Percentiles rank a stretch among this genome's conserved stretches.
phyloP scores from a whole-genome alignment of 2,888 invertebrate species.

The Thymelicus acteon region DNA sequence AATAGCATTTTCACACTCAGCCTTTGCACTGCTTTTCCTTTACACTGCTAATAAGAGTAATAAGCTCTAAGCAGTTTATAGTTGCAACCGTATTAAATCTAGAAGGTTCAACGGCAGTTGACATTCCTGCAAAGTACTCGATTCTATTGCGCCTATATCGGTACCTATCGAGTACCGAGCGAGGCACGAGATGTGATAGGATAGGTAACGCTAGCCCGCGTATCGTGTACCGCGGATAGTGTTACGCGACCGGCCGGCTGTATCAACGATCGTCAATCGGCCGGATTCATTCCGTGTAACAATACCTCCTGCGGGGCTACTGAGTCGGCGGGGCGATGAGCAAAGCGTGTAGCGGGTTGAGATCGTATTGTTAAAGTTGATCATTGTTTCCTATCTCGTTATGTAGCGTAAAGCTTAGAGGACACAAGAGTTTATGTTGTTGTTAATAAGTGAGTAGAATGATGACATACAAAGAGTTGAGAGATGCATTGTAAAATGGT shows the following conservation, averaged over 20 bases:
- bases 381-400: too few relatives aligned
- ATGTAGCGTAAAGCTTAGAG: too few relatives aligned
- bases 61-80: neutral
- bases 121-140: slow-evolving; percentile 31
- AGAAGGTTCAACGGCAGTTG: slow-evolving; percentile 20
- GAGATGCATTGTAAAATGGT: too few relatives aligned
- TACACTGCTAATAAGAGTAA: neutral
- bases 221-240: slow-evolving; percentile 77
- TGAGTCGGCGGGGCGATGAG: slow-evolving; percentile 43
- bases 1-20: too few relatives aligned
- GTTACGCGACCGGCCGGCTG: slow-evolving; percentile 79
- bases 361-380: too few relatives aligned
- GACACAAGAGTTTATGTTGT: too few relatives aligned
- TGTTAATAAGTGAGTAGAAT: too few relatives aligned
- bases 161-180: slow-evolving; percentile 14
- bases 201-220: slow-evolving; percentile 80
- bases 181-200: slow-evolving; percentile 68
- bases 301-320: slow-evolving; percentile 70
- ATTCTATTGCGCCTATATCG: slow-evolving; percentile 24
- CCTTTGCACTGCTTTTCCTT: too few relatives aligned
- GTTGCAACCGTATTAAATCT: slow-evolving; percentile 5
- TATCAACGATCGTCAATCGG: slow-evolving; percentile 83
- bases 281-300: slow-evolving; percentile 82
- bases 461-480: too few relatives aligned
- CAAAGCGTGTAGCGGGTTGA: slow-evolving; percentile 10